phyloP scores from a whole-genome alignment of 1,140 invertebrate species.

The Tetraneura akinire region DNA sequence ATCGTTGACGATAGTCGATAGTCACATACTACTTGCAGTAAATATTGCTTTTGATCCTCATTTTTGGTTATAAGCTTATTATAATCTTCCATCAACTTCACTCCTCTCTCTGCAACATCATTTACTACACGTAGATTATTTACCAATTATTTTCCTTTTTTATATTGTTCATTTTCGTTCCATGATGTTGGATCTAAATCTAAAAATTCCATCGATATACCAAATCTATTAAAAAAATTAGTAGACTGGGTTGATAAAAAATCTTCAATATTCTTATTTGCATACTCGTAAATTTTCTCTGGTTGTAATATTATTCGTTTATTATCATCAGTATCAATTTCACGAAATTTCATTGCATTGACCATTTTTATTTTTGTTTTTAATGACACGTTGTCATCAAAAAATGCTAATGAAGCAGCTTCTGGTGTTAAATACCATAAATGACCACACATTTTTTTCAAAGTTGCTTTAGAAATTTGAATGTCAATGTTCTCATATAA shows the following conservation, averaged over 20 bases:
- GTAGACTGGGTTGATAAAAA: not conserved
- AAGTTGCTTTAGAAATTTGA: conserved; percentile 46
- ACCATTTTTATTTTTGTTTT: conserved; percentile 54
- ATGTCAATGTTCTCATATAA: conserved; percentile 48
- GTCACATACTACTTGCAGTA: not conserved
- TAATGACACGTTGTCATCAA: conserved; percentile 55
- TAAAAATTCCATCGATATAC: not conserved
- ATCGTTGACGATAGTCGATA: not conserved
- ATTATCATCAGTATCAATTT: not conserved
- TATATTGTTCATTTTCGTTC: conserved; percentile 28
- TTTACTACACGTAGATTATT: conserved; percentile 53
- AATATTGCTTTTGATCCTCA: conserved; percentile 53
- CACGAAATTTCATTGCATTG: not conserved
- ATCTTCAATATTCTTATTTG: not conserved
- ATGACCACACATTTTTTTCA: conserved; percentile 54
- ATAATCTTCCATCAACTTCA: conserved; percentile 59
- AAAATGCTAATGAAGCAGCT: conserved; percentile 55
- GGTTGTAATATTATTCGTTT: conserved; percentile 13
- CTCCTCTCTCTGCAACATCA: conserved; percentile 57
- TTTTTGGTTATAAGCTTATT: conserved; percentile 54
- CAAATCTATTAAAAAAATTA: conserved; percentile 11
- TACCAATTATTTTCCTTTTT: not conserved
- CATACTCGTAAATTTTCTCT: not conserved
- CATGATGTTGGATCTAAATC: conserved; percentile 10
- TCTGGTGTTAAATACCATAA: conserved; percentile 56